A percentile compares a stretch with the other conserved stretches of the same genome.
Conservation (phyloP, 2,797 vertebrate genomes). For the Pseudopleuronectes americanus region DNA sequence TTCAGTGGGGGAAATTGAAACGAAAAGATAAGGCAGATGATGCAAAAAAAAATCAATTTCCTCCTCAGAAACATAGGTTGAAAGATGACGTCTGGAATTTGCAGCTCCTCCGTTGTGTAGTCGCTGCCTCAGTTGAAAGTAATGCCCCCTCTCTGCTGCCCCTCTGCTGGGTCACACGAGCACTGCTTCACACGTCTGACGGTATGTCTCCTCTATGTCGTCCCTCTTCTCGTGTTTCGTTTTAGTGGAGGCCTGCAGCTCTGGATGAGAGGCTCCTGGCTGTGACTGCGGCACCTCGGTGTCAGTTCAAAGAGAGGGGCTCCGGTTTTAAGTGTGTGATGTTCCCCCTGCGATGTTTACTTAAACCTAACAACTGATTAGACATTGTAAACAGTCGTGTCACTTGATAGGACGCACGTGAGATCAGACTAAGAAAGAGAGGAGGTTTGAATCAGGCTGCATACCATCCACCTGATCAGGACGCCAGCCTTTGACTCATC, state of each 20-base stretch:
- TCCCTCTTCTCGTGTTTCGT: constrained; percentile 49
- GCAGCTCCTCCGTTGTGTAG: neutral
- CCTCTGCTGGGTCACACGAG: constrained; percentile 29
- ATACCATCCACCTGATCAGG: constrained; percentile 26
- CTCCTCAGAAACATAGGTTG: neutral
- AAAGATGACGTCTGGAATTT: constrained; percentile 4
- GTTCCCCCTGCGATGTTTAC: constrained; percentile 56
- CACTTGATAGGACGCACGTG: constrained; percentile 62
- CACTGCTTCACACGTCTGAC: constrained; percentile 28
- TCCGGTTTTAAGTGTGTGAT: constrained; percentile 65
- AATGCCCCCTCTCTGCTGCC: constrained; percentile 9
- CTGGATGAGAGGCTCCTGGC: constrained; percentile 40
- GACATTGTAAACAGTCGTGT: constrained; percentile 64
- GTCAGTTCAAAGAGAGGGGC: constrained; percentile 58
- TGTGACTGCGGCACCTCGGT: constrained; percentile 25
- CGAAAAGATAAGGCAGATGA: neutral
- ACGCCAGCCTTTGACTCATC: constrained; percentile 37
- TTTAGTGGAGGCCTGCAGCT: constrained; percentile 39
- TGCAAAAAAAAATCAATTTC: constrained; percentile 13
- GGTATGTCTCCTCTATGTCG: constrained; percentile 4
- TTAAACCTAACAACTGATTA: constrained; percentile 66
- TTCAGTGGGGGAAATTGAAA: too few species aligned
- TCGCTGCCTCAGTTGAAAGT: constrained; percentile 3
- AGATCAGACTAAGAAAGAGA: constrained; percentile 71
- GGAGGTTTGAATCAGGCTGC: constrained; percentile 41